Evolutionary conservation across 1,140 invertebrate species (phyloP), one percentile per base, ranked within the genome.

Genomic region (Mactra quadrangularis): DNA sequence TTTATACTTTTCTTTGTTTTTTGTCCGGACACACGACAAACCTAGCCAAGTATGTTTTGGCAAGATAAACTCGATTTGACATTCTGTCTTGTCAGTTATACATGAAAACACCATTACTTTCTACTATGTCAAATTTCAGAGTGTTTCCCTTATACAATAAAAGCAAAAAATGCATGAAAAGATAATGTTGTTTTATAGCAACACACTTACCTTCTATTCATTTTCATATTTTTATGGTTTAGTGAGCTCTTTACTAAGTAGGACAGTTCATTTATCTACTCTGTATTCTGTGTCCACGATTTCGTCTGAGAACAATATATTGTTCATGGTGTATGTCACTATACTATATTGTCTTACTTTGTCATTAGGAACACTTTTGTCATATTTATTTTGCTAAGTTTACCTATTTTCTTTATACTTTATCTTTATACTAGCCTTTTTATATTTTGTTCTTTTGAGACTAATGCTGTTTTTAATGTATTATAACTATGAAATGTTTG

Each of bases 21-120:
- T 41, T 41, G 38, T 41, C 38, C 38, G 38, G 38, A 41, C 38
- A 68, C 35, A 17, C 22, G 19, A 47, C 27, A 68, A 68, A 68
- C 11, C 19, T 25, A 68, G 9, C 4, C 13, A 68, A 31, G 45
- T 17, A 50, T 68, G 64, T 50, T 50, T 47, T 41, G 29, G 45
- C 25, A 68, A 50, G 4, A 6, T 1, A 68, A 11, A 68, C 33
- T 31, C 17, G 11, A 6, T 11, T 15, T 68, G 64, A 68, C 64
- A 68, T 68, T 68, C 45, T 47, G 11, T 68, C 47, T 45, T 50
- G 64, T 50, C 64, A 50, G 45, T 1, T 25, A 15, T 47, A 68
- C 64, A 68, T 50, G 64, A 68, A 68, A 47, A 50, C 27, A 68
- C 64, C 45, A 68, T 68, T 68, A 68, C 31, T 50, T 68, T 50